A percentile compares a stretch with the other conserved stretches of the same genome.
These are phyloP conservation scores for Xestoiulus laeticollis DNA, from an alignment of 2,888 invertebrate species.

Conservation along the genomic window DNA sequence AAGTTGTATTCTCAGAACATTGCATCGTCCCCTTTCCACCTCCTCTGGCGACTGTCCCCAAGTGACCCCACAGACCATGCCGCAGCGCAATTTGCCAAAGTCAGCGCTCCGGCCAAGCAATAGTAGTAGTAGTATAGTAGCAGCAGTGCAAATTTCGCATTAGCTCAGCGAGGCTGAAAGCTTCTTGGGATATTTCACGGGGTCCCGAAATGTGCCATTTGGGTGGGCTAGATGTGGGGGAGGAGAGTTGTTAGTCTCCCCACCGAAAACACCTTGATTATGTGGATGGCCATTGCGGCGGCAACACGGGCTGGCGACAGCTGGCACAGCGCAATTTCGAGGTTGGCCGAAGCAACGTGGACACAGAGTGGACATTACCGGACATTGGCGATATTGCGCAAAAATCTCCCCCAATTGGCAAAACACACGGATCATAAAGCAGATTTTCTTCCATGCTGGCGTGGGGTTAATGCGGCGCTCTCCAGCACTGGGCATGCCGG, in stretches of 20 bases:
- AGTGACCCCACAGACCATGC: background rate
- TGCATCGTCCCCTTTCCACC: background rate
- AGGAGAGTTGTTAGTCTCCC: no score
- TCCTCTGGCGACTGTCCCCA: background rate
- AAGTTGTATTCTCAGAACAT: no score
- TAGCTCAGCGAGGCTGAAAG: background rate
- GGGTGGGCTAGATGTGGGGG: background rate
- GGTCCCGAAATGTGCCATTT: background rate
- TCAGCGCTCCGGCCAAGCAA: background rate
- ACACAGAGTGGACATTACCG: conserved; percentile 21
- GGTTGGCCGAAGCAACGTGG: conserved; percentile 6
- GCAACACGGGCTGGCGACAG: conserved; percentile 15
- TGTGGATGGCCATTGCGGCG: conserved; percentile 23
- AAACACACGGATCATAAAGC: conserved; percentile 34
- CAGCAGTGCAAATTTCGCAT: background rate
- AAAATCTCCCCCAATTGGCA: conserved; percentile 10
- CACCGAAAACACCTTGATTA: conserved; percentile 36
- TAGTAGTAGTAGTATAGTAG: background rate
- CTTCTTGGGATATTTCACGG: background rate
- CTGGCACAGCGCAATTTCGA: background rate
- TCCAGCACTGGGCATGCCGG: background rate
- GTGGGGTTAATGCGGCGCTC: background rate
- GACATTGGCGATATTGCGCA: conserved; percentile 22
- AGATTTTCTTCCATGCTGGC: background rate
- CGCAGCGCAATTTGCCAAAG: conserved; percentile 3